phyloP scores from a whole-genome alignment of 2,113 vertebrate genomes.

The Plestiodon gilberti region DNA sequence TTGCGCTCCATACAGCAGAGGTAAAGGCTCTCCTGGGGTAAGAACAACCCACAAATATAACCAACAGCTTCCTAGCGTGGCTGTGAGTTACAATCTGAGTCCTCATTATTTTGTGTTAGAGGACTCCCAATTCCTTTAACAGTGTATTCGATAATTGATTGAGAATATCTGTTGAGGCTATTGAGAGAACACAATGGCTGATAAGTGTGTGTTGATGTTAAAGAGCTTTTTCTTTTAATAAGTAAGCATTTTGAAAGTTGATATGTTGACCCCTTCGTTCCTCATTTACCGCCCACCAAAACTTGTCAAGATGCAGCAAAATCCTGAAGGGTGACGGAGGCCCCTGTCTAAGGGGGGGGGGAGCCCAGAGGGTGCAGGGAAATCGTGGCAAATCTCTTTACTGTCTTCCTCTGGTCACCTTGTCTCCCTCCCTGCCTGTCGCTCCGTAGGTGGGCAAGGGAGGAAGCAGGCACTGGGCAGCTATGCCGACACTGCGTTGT shows the following conservation, averaged over 20 bases:
- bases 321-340: neutral
- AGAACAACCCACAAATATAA: neutral
- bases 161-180: neutral
- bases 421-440: neutral
- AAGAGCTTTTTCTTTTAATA: neutral
- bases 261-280: neutral
- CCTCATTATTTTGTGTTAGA: neutral
- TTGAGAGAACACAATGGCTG: neutral
- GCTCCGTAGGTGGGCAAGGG: neutral
- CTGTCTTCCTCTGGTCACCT: neutral
- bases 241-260: neutral
- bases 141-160: neutral
- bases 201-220: neutral
- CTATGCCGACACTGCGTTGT: neutral
- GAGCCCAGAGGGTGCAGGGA: too few relatives aligned
- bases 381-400: too few relatives aligned
- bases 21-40: conserved; percentile 68
- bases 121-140: neutral
- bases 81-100: neutral
- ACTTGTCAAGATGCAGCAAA: neutral
- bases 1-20: conserved; percentile 88
- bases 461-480: neutral
- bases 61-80: neutral
- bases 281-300: neutral
- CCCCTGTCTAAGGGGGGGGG: too few relatives aligned